Evolutionary conservation across 2,888 invertebrate species (phyloP).

Genomic region (Sesia apiformis): DNA sequence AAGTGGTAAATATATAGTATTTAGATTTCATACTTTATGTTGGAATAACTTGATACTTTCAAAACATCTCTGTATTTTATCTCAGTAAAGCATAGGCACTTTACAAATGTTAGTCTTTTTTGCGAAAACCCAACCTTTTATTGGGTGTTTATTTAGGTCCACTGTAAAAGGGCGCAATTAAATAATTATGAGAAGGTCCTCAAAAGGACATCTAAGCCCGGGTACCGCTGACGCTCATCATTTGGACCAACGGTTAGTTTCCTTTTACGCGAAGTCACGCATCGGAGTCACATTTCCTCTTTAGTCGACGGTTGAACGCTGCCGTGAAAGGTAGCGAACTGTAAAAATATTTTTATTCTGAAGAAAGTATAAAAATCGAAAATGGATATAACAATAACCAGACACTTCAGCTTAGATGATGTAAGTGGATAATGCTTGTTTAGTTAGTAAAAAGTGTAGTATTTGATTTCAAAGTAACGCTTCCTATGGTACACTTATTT

Average conservation of each 20-base stretch:
- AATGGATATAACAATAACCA: constrained; percentile 65
- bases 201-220: background rate
- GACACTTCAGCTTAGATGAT: constrained; percentile 69
- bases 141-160: background rate
- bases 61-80: too few relatives aligned
- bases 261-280: constrained; percentile 19
- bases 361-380: constrained; percentile 9
- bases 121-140: background rate
- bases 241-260: constrained; percentile 25
- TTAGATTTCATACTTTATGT: too few relatives aligned
- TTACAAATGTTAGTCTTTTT: background rate
- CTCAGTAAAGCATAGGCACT: too few relatives aligned
- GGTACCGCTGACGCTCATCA: constrained; percentile 3
- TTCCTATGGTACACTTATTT: too few relatives aligned
- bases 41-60: too few relatives aligned
- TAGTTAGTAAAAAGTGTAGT: too few relatives aligned
- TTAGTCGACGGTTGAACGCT: constrained; percentile 33
- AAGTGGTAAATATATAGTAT: too few relatives aligned
- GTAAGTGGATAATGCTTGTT: constrained; percentile 32
- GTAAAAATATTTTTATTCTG: background rate
- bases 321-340: constrained; percentile 20
- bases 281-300: constrained; percentile 27
- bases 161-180: background rate
- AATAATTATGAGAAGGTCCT: background rate
- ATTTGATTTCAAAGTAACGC: too few relatives aligned